These are phyloP conservation scores for Folsomia candida DNA, from an alignment of 2,888 invertebrate species.

Conservation along the genomic window DNA sequence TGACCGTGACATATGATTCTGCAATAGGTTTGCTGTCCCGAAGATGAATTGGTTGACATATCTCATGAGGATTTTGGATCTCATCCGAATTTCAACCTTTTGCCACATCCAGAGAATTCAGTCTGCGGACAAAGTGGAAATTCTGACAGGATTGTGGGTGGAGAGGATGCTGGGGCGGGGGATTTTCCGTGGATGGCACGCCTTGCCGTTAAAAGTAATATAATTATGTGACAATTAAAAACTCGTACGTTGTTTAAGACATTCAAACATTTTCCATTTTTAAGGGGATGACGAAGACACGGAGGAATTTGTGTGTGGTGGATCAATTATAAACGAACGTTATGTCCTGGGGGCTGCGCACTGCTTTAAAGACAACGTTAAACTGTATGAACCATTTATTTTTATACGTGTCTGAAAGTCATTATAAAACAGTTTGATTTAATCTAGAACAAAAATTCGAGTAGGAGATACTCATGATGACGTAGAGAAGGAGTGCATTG, in stretches of 20 bases:
- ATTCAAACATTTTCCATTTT: slow-evolving; percentile 1
- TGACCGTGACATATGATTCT: no score
- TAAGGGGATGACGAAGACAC: slow-evolving; percentile 13
- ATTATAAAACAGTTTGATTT: background rate
- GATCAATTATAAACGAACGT: slow-evolving; percentile 33
- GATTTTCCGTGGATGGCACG: slow-evolving; percentile 46
- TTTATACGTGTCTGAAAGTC: no score
- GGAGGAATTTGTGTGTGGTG: slow-evolving; percentile 41
- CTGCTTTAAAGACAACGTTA: slow-evolving; percentile 39
- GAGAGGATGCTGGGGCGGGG: slow-evolving; percentile 31
- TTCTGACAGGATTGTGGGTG: slow-evolving; percentile 39
- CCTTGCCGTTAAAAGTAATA: slow-evolving; percentile 32
- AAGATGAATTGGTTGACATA: slow-evolving; percentile 28
- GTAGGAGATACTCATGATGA: slow-evolving; percentile 41
- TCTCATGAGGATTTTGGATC: slow-evolving; percentile 13
- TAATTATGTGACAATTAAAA: background rate
- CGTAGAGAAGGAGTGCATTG: slow-evolving; percentile 38
- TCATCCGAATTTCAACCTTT: slow-evolving; percentile 34
- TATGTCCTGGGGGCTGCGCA: slow-evolving; percentile 41
- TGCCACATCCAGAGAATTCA: slow-evolving; percentile 27
- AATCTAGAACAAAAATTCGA: slow-evolving; percentile 19
- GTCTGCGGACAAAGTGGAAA: slow-evolving; percentile 24
- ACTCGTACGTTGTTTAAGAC: background rate
- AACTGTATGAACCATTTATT: slow-evolving; percentile 33
- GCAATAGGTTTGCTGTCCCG: slow-evolving; percentile 45